Conservation (phyloP, 2,888 invertebrate species). For the Conistra vaccinii region DNA sequence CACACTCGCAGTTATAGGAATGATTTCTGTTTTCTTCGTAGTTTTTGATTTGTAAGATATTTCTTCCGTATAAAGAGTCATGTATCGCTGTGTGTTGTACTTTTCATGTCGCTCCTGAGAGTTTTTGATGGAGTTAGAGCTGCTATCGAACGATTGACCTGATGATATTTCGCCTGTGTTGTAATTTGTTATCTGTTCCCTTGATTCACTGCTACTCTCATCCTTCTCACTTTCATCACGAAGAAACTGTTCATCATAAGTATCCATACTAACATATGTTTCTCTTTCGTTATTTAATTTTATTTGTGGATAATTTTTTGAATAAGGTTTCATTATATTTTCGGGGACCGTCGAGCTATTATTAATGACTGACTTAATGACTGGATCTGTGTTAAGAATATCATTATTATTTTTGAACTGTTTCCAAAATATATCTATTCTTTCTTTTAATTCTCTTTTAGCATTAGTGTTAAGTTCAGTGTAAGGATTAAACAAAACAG, state of each 20-base stretch:
- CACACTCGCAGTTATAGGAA: not conserved
- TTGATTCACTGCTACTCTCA: not conserved
- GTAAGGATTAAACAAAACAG: conserved; percentile 74
- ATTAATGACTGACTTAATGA: not conserved
- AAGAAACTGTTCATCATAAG: not conserved
- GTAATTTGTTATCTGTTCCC: not conserved
- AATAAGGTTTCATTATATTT: not conserved
- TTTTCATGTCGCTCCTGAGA: not conserved
- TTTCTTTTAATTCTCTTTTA: conserved; percentile 65
- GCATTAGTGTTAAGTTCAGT: conserved; percentile 65
- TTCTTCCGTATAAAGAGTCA: conserved; percentile 31
- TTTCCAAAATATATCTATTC: conserved; percentile 44
- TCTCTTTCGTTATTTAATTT: not conserved
- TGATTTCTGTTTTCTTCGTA: not conserved
- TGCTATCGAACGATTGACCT: conserved; percentile 15
- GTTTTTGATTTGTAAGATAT: not conserved
- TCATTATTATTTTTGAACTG: not conserved
- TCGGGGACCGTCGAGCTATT: not conserved
- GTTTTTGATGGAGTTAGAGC: conserved; percentile 17
- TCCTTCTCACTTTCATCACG: not conserved
- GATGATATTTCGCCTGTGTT: not conserved
- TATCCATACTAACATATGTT: not conserved
- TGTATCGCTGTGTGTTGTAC: conserved; percentile 12
- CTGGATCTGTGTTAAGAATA: not conserved
- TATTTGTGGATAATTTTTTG: not conserved